These are phyloP conservation scores for Aurelia sp. DNA, from an alignment of 30 jellyfish, hydroid and myxozoan species.

Conservation along the genomic window DNA sequence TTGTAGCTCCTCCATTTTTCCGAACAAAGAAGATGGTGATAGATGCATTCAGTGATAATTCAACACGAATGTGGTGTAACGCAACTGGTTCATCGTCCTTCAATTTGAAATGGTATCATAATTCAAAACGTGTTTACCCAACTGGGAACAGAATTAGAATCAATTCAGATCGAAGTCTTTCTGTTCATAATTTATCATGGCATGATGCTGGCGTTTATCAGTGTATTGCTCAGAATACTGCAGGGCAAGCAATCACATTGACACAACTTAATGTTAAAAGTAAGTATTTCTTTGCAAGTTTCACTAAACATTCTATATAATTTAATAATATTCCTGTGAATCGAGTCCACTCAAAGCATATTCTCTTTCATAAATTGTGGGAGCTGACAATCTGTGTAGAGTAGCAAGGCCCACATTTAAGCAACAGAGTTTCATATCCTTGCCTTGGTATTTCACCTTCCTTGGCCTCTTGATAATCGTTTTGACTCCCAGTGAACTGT, in stretches of 20 bases:
- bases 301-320: too few species aligned
- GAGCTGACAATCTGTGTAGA: too few species aligned
- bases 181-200: constrained; percentile 62
- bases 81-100: constrained; percentile 61
- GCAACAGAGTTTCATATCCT: too few species aligned
- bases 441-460: too few species aligned
- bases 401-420: too few species aligned
- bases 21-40: constrained; percentile 19
- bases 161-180: constrained; percentile 59
- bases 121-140: constrained; percentile 58
- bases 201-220: constrained; percentile 86
- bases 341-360: too few species aligned
- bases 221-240: constrained; percentile 77
- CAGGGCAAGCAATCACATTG: constrained; percentile 72
- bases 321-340: too few species aligned
- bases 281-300: constrained; percentile 6
- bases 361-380: too few species aligned
- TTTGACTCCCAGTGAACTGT: too few species aligned
- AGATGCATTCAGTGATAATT: constrained; percentile 80
- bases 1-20: constrained; percentile 70
- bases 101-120: constrained; percentile 72
- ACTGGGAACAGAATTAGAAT: constrained; percentile 30
- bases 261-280: constrained; percentile 72
- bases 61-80: constrained; percentile 78
- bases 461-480: too few species aligned